Base-by-base conservation (phyloP, 23 tunicate genomes). In the Halocynthia aurantium region DNA sequence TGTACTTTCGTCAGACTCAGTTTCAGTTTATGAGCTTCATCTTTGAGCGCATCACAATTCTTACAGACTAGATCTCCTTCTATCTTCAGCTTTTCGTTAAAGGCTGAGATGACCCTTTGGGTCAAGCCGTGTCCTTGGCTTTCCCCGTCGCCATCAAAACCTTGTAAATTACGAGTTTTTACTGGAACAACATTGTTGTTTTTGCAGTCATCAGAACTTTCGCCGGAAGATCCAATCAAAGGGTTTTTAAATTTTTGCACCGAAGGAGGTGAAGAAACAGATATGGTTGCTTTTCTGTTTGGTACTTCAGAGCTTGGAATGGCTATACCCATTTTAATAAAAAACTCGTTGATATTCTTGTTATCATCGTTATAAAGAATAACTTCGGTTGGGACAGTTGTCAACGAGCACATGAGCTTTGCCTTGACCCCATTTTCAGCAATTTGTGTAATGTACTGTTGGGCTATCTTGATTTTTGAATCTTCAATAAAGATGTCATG, bases 241-340 rank as follows among this genome's bases (percentile, higher is more conserved):
- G 78, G 78, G 56, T 74, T 74, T 10, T 49, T 22, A 56, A 51
- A 74, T 54, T 51, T 20, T 4, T 74, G 78, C 10, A 64, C 78
- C 2, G 9, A 21, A 55, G 57, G 64, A 12, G 78, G 78, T 20
- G 62, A 53, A 52, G 78, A 74, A 17, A 74, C n/a, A 7, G 56
- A 17, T 8, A 74, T 64, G 5, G 55, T 74, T 8, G 17, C 56
- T 68, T 20, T 20, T 54, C 56, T 74, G 0, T 62, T 49, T 56
- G 55, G 31, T 8, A 18, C 64, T 12, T 53, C n/a, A 0, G 63
- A 10, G 11, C 22, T 49, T 74, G 55, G 11, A 51, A 51, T 54
- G 15, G 78, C 78, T n/a, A 51, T 17, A 12, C 78, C 78, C 7
- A 18, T 20, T 51, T 74, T 54, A 2, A 74, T 18, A 0, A 74